Evolutionary conservation across 2,113 vertebrate genomes (phyloP).

Genomic region (Cryptotis parvus): DNA sequence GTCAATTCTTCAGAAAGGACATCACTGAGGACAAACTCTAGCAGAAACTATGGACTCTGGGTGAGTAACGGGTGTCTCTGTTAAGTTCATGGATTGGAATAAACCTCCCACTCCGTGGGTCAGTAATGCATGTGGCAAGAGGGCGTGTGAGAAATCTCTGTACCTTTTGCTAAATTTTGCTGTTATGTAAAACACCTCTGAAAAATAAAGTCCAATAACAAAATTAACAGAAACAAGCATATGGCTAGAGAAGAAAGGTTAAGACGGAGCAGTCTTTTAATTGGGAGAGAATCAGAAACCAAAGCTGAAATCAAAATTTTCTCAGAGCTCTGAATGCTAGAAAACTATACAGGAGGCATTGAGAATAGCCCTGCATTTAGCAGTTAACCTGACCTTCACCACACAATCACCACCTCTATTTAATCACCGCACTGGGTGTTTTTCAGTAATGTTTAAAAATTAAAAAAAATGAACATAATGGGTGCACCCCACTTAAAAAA

Average conservation of each 20-base stretch:
- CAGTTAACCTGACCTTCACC: no score
- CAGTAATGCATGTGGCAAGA: neutral
- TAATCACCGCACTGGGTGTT: no score
- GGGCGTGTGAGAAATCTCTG: neutral
- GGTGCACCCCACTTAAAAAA: no score
- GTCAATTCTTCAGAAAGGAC: neutral
- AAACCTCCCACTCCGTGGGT: neutral
- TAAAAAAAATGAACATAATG: no score
- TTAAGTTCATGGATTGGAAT: neutral
- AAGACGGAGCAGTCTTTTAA: neutral
- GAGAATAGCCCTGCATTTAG: neutral
- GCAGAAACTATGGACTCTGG: neutral
- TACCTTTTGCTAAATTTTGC: neutral
- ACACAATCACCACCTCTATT: no score
- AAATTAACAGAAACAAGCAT: neutral
- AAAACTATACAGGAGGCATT: neutral
- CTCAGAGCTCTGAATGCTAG: neutral
- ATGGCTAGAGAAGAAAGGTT: neutral
- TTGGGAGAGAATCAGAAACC: neutral
- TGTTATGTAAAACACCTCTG: neutral
- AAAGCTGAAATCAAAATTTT: neutral
- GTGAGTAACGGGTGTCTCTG: neutral
- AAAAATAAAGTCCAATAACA: neutral
- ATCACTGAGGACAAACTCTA: neutral
- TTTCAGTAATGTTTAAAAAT: no score